phyloP scores from a whole-genome alignment of 92 coral and sea anemone genomes.

The Porites cylindrica region DNA sequence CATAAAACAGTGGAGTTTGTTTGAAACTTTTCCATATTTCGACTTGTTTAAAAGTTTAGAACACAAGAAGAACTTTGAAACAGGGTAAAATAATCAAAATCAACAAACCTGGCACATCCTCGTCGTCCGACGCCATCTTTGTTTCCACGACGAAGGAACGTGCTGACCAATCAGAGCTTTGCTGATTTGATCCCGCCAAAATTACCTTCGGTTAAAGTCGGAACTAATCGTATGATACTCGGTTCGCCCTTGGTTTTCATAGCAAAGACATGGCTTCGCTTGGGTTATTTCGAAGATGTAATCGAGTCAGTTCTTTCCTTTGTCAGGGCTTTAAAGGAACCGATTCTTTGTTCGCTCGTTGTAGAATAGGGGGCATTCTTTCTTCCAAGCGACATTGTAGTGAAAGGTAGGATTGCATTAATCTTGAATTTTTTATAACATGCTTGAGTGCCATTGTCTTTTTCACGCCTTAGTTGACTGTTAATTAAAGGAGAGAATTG shows the following conservation, averaged over 20 bases:
- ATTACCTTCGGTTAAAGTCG: background rate
- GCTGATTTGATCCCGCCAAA: slow-evolving; percentile 28
- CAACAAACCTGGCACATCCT: slow-evolving; percentile 99
- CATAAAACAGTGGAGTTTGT: background rate
- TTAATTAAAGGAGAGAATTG: no score
- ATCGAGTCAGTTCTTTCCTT: slow-evolving; percentile 7
- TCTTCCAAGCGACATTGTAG: slow-evolving; percentile 46
- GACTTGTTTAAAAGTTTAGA: background rate
- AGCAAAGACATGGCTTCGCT: slow-evolving; percentile 41
- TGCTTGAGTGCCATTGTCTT: background rate
- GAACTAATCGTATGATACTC: background rate
- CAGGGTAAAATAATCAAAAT: slow-evolving; percentile 23
- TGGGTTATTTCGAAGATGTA: slow-evolving; percentile 13
- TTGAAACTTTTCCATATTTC: background rate
- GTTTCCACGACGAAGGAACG: slow-evolving; percentile 37
- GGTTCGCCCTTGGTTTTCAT: background rate
- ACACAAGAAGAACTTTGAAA: background rate
- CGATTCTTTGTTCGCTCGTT: background rate
- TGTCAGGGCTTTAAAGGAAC: background rate
- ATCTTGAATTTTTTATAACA: background rate
- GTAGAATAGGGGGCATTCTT: slow-evolving; percentile 39
- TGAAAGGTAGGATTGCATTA: slow-evolving; percentile 40
- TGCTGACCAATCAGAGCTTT: slow-evolving; percentile 36
- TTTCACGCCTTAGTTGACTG: background rate
- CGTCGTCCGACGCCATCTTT: slow-evolving; percentile 99